A percentile compares a stretch with the other conserved stretches of the same genome.
These are phyloP conservation scores for Rhabdomys pumilio DNA, from an alignment of 2,797 vertebrate species.

Conservation along the genomic window DNA sequence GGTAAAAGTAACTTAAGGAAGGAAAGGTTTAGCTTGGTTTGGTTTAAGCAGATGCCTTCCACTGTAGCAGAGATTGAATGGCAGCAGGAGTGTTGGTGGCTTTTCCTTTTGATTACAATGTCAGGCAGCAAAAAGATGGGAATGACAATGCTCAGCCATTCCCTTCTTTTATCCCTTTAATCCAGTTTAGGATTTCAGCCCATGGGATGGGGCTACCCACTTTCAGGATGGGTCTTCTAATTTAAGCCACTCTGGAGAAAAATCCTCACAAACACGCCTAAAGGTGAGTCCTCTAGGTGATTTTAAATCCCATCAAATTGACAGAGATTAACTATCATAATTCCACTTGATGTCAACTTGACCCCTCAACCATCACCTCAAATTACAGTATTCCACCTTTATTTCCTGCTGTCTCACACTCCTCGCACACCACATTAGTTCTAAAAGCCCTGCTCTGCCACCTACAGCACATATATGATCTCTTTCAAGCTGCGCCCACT, in stretches of 20 bases:
- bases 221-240: not conserved
- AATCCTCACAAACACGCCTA: not conserved
- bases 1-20: not conserved
- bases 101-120: not conserved
- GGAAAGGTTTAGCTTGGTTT: too few species aligned
- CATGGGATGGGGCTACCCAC: not conserved
- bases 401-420: not conserved
- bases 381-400: not conserved
- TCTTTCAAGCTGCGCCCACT: not conserved
- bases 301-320: not conserved
- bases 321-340: not conserved
- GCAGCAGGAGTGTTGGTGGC: fast-evolving
- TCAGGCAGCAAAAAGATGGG: not conserved
- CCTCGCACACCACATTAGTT: not conserved
- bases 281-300: not conserved
- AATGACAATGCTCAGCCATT: not conserved
- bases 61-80: too few species aligned
- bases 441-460: not conserved
- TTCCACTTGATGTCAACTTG: not conserved
- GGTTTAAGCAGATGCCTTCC: not conserved
- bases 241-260: not conserved
- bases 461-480: fast-evolving
- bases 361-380: not conserved
- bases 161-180: not conserved
- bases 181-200: not conserved